phyloP scores from a whole-genome alignment of 2,797 vertebrate genomes.

The Ambastaia sidthimunki region DNA sequence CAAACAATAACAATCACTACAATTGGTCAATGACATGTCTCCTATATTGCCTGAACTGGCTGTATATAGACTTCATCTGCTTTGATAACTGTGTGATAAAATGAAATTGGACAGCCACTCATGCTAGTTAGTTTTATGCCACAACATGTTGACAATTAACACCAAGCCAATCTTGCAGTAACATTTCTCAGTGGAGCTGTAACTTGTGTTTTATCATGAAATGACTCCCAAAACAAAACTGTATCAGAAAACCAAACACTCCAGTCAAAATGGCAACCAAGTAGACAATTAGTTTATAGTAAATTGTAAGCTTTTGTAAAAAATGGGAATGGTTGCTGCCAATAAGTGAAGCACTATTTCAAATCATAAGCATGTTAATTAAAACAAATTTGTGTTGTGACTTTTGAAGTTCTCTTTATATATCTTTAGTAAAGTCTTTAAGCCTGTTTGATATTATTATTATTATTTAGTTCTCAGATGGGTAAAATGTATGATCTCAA shows the following conservation, averaged over 20 bases:
- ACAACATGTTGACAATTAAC: slow-evolving; percentile 9
- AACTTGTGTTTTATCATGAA: not conserved
- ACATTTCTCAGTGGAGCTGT: not conserved
- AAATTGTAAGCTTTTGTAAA: not conserved
- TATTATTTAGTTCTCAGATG: no score
- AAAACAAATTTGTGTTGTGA: no score
- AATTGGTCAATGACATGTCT: not conserved
- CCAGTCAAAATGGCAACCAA: not conserved
- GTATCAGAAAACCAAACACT: not conserved
- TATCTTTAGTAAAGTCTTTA: no score
- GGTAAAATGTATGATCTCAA: not conserved
- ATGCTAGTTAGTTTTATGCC: not conserved
- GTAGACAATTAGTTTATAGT: not conserved
- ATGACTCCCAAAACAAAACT: not conserved
- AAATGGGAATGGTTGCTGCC: no score
- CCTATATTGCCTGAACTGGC: not conserved
- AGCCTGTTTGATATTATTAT: no score
- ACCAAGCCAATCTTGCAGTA: not conserved
- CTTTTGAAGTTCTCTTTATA: no score
- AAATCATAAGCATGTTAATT: not conserved
- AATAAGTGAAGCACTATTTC: not conserved
- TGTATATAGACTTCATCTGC: not conserved
- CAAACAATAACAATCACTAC: no score
- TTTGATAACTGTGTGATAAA: not conserved
- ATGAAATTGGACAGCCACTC: not conserved